Percentiles rank a stretch among this genome's conserved stretches.
These are phyloP conservation scores for Narcine bancroftii DNA, from an alignment of 2,113 vertebrate species.

Conservation along the genomic window DNA sequence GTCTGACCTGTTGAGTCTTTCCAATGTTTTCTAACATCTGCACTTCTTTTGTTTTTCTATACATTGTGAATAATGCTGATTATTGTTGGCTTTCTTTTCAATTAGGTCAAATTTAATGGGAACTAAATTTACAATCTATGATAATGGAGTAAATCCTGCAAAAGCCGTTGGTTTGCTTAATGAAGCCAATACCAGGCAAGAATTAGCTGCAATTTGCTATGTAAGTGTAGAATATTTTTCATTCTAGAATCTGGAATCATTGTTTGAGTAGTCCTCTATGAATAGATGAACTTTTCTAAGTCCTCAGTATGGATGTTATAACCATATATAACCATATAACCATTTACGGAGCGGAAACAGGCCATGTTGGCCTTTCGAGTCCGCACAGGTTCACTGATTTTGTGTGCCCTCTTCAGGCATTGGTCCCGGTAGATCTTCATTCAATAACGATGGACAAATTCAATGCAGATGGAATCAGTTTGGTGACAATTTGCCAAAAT, in stretches of 20 bases:
- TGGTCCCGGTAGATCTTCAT: too few relatives aligned
- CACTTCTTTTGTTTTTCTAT: too few relatives aligned
- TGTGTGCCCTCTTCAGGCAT: too few relatives aligned
- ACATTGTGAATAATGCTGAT: background rate
- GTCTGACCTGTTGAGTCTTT: too few relatives aligned
- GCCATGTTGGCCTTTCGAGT: too few relatives aligned
- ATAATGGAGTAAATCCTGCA: conserved; percentile 76
- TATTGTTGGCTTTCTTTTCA: conserved; percentile 41
- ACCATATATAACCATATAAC: too few relatives aligned
- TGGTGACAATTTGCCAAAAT: too few relatives aligned
- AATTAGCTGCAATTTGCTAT: conserved; percentile 86
- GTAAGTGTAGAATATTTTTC: conserved; percentile 60
- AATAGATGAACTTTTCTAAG: background rate
- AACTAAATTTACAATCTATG: conserved; percentile 92
- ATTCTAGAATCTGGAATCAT: background rate
- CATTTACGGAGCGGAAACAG: too few relatives aligned
- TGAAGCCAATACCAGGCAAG: conserved; percentile 73
- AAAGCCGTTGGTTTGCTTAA: conserved; percentile 73
- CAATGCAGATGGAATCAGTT: too few relatives aligned
- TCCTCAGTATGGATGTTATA: background rate
- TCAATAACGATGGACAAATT: too few relatives aligned
- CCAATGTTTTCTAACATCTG: too few relatives aligned
- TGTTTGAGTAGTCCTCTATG: background rate
- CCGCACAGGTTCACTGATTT: too few relatives aligned
- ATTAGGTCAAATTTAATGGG: conserved; percentile 91